phyloP scores from a whole-genome alignment of 2,797 vertebrate species.

The Schizothorax lantsangensis region DNA sequence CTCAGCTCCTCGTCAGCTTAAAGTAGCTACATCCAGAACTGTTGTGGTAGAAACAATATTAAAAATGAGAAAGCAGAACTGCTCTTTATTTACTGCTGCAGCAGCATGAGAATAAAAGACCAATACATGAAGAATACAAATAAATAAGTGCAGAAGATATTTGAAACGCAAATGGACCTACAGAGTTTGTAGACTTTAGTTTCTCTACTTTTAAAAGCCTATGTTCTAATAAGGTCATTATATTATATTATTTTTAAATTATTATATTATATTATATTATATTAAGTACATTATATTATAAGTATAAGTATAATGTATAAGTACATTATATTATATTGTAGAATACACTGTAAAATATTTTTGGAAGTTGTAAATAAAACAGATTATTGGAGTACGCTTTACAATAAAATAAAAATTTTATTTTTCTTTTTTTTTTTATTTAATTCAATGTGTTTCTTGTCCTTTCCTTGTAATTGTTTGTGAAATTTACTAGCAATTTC shows the following conservation, averaged over 20 bases:
- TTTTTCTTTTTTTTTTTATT: neutral
- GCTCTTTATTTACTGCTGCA: conserved; percentile 7
- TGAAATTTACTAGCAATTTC: neutral
- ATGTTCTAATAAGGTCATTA: neutral
- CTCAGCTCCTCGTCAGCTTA: neutral
- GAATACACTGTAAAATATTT: neutral
- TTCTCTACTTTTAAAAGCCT: neutral
- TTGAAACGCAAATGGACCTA: neutral
- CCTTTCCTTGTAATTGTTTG: neutral
- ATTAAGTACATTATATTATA: too few relatives aligned
- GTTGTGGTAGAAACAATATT: conserved; percentile 14
- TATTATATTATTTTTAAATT: too few relatives aligned
- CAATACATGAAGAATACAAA: neutral
- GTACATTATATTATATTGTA: neutral
- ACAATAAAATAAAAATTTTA: neutral
- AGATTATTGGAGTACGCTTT: neutral
- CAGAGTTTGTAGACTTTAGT: neutral
- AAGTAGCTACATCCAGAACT: neutral
- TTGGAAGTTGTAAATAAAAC: neutral
- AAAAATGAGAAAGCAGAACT: conserved; percentile 16
- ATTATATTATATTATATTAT: neutral
- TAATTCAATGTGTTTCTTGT: neutral
- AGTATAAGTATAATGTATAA: too few relatives aligned
- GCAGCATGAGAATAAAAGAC: neutral
- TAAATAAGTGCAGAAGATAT: neutral